Base-by-base conservation (phyloP, 1,140 invertebrate species). In the Micrasema longulum region DNA sequence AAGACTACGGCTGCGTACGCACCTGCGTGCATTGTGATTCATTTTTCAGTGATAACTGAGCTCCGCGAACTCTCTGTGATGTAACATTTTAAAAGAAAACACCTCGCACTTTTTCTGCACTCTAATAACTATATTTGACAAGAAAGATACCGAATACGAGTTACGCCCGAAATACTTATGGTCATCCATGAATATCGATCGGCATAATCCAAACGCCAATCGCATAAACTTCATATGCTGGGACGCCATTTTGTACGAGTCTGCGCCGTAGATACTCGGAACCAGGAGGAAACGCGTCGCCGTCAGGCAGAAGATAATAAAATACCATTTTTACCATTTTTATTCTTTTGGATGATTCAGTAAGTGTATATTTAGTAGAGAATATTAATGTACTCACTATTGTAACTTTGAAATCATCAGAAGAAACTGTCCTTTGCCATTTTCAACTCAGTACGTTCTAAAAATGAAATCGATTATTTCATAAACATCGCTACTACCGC, bases 1-100 rank as follows among this genome's bases (percentile, higher is more conserved):
- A 87, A 91, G 88, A 89, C 86, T 90, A 92, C 90, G 91, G 87
- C 90, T 93, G 92, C 92, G 92, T 93, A 93, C 92, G 92, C 92
- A 94, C 92, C 92, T 93, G 91, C 91, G 91, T 92, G 90, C 89
- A 88, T 88, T 86, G 83, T 83, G 80, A 83, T 77, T 82, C 83
- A 85, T 84, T 81, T 84, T 81, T 78, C 78, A 79, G 79, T 80
- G 79, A 79, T 80, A 81, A 80, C 82, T 77, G 79, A 79, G 78
- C 74, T 80, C 79, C 77, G 76, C 75, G 76, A 77, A 77, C 74
- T 80, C 78, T 76, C 78, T 77, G 80, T 85, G 83, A 85, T 85
- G 83, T 85, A 85, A 85, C 82, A 74, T 76, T 70, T 79, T 78
- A 70, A 79, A 80, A 26, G 79, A 81, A 76, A 76, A 81, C 82